phyloP scores from a whole-genome alignment of 1,140 invertebrate species.

The Drosophila sproati region DNA sequence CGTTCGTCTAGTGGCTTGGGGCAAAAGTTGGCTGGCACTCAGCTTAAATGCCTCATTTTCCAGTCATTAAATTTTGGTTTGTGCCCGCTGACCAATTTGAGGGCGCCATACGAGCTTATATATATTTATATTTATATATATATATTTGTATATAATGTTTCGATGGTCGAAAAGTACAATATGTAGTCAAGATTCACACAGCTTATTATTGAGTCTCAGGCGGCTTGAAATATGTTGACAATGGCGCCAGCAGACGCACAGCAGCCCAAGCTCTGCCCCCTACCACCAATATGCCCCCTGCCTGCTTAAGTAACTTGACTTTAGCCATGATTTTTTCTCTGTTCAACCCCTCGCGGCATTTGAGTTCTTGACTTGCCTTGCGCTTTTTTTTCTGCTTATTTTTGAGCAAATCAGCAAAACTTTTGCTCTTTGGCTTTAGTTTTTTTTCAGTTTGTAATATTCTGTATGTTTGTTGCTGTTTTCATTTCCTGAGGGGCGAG shows the following conservation, averaged over 20 bases:
- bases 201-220: conserved; percentile 72
- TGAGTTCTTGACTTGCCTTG: conserved; percentile 74
- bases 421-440: conserved; percentile 46
- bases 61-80: conserved; percentile 74
- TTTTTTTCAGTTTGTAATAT: conserved; percentile 26
- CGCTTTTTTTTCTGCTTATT: conserved; percentile 43
- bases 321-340: conserved; percentile 29
- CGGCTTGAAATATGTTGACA: conserved; percentile 79
- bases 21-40: conserved; percentile 64
- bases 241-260: conserved; percentile 65
- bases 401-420: conserved; percentile 71
- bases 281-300: conserved; percentile 3
- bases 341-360: conserved; percentile 68
- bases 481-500: conserved; percentile 44
- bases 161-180: conserved; percentile 40
- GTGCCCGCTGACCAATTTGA: conserved; percentile 70
- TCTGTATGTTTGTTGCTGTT: conserved; percentile 41
- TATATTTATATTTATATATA: conserved; percentile 48
- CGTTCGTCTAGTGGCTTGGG: conserved; percentile 45
- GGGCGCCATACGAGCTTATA: conserved; percentile 63
- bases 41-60: conserved; percentile 80
- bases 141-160: neutral
- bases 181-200: conserved; percentile 56
- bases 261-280: neutral
- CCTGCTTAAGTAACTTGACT: conserved; percentile 8